phyloP scores from a whole-genome alignment of 2,888 invertebrate species.

The Ectemnius continuus region DNA sequence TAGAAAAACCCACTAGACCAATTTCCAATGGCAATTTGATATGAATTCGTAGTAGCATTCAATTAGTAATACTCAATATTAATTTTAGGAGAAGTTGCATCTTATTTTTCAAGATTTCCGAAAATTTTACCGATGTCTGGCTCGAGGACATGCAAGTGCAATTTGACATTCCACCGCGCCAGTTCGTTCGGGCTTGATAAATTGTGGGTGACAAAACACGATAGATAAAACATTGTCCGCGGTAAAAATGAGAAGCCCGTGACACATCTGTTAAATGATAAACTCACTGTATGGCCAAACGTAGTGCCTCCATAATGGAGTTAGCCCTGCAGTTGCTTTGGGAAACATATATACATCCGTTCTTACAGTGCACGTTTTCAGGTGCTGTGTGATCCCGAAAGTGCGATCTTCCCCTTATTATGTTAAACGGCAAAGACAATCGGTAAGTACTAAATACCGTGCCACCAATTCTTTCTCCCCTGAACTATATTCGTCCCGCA shows the following conservation, averaged over 20 bases:
- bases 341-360: slow-evolving; percentile 47
- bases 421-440: slow-evolving; percentile 14
- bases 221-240: background rate
- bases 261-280: slow-evolving; percentile 34
- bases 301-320: slow-evolving; percentile 72
- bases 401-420: slow-evolving; percentile 11
- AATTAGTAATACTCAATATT: slow-evolving; percentile 1
- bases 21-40: slow-evolving; percentile 7
- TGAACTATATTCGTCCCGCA: background rate
- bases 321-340: slow-evolving; percentile 32
- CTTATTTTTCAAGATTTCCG: slow-evolving; percentile 15
- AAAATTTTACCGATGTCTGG: slow-evolving; percentile 20
- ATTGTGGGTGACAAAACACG: slow-evolving; percentile 7
- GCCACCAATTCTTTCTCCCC: background rate
- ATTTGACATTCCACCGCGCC: slow-evolving; percentile 13
- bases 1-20: background rate
- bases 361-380: slow-evolving; percentile 41
- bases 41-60: background rate
- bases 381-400: slow-evolving; percentile 15
- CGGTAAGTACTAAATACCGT: background rate
- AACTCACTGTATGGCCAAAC: slow-evolving; percentile 75
- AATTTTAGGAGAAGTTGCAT: slow-evolving; percentile 13
- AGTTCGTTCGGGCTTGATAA: slow-evolving; percentile 4
- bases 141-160: slow-evolving; percentile 6
- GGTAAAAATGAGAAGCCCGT: slow-evolving; percentile 6